Conservation (phyloP, 2,888 invertebrate species). For the Myathropa florea region DNA sequence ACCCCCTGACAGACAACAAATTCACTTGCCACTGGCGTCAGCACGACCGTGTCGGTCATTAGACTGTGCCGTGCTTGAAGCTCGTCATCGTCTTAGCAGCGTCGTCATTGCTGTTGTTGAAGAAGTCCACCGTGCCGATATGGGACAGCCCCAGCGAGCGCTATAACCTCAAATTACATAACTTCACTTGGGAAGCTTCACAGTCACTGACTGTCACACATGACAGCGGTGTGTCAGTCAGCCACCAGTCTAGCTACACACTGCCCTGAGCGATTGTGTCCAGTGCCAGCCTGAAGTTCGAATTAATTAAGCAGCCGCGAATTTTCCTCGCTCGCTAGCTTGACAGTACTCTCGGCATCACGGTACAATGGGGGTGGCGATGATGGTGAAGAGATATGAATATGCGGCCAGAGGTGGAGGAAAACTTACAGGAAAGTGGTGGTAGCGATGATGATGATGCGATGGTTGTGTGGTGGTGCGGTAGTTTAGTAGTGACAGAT, state of each 20-base stretch:
- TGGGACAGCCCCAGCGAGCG: conserved; percentile 1
- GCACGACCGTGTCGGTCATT: conserved; percentile 15
- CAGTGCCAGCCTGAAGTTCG: conserved; percentile 76
- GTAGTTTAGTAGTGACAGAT: conserved; percentile 43
- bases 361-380: conserved; percentile 37
- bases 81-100: conserved; percentile 20
- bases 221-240: not conserved
- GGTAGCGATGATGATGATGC: not conserved
- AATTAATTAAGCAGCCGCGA: conserved; percentile 76
- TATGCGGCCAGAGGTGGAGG: conserved; percentile 47
- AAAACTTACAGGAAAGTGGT: conserved; percentile 28
- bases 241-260: not conserved
- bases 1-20: not conserved
- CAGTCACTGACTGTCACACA: conserved; percentile 3
- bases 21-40: conserved; percentile 22
- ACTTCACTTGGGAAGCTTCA: conserved; percentile 32
- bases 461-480: conserved; percentile 10
- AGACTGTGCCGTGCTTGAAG: not conserved
- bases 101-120: conserved; percentile 37
- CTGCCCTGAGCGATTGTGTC: conserved; percentile 5
- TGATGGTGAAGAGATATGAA: conserved; percentile 29
- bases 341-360: conserved; percentile 19
- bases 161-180: conserved; percentile 69
- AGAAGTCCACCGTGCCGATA: not conserved
- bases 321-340: conserved; percentile 48